Percentiles rank a stretch among this genome's conserved stretches.
These are phyloP conservation scores for Plebejus argus DNA, from an alignment of 2,888 invertebrate genomes.

Conservation along the genomic window DNA sequence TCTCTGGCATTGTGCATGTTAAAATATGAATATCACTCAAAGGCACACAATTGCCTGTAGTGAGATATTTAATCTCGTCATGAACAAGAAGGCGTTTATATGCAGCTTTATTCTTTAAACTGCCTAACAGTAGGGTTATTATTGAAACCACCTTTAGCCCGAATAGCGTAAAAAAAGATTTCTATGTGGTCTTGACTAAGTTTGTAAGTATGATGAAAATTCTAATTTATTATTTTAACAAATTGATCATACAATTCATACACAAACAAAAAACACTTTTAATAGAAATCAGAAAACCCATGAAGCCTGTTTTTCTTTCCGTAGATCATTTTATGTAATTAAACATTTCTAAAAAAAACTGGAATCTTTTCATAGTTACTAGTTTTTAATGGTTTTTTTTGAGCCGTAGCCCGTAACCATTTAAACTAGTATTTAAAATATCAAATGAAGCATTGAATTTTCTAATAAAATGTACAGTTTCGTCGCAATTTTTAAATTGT, in stretches of 20 bases:
- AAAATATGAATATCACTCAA: not conserved
- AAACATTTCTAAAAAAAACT: no score
- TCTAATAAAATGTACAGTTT: not conserved
- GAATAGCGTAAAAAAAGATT: conserved; percentile 34
- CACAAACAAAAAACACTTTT: not conserved
- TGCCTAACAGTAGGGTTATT: conserved; percentile 35
- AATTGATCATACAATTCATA: no score
- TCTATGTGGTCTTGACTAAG: conserved; percentile 35
- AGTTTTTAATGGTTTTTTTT: not conserved
- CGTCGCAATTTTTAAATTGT: conserved; percentile 1
- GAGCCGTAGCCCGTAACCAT: not conserved
- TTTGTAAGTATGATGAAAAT: not conserved
- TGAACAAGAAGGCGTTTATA: conserved; percentile 35
- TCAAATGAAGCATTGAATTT: not conserved
- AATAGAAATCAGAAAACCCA: no score
- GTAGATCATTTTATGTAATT: no score
- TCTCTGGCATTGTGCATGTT: not conserved
- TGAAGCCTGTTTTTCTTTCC: no score
- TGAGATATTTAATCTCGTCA: conserved; percentile 29
- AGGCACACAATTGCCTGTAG: conserved; percentile 2
- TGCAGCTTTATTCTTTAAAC: conserved; percentile 33
- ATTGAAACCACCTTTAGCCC: conserved; percentile 36
- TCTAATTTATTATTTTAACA: no score
- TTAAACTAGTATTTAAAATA: not conserved
- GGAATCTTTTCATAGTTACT: not conserved